phyloP scores from a whole-genome alignment of 2,113 vertebrate genomes.

The Corythornis vintsioides region DNA sequence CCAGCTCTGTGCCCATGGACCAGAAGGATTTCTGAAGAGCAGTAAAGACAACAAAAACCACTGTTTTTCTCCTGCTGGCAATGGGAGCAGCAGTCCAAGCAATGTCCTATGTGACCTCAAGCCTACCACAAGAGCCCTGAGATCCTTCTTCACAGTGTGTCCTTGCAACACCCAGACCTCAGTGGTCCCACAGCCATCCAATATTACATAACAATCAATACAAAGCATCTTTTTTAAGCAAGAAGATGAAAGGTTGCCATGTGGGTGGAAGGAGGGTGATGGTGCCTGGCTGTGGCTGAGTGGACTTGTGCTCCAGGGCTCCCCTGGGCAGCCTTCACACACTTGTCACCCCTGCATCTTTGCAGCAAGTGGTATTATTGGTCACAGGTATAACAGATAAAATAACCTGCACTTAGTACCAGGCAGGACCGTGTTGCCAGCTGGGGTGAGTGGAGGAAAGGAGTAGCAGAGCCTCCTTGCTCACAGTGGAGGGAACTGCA shows the following conservation, averaged over 20 bases:
- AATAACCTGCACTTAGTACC: background rate
- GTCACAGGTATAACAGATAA: background rate
- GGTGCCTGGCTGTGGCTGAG: background rate
- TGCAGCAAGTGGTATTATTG: background rate
- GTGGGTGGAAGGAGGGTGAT: background rate
- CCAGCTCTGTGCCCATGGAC: background rate
- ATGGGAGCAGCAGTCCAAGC: background rate
- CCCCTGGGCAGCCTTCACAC: background rate
- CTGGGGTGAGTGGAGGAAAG: background rate
- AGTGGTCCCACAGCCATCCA: background rate
- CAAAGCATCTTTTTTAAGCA: background rate
- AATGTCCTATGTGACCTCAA: background rate
- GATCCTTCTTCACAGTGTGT: background rate
- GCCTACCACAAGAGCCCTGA: background rate
- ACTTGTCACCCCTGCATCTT: background rate
- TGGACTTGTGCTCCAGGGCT: accelerated
- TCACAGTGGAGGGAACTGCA: background rate
- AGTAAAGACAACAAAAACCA: background rate
- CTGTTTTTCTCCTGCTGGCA: background rate
- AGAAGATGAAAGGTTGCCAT: background rate
- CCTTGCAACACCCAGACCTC: background rate
- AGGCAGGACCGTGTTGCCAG: background rate
- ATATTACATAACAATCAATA: background rate
- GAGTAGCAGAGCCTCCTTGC: background rate
- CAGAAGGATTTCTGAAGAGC: background rate